Evolutionary conservation across 2,888 invertebrate genomes (phyloP).

Genomic region (Drosophila maculinotata): DNA sequence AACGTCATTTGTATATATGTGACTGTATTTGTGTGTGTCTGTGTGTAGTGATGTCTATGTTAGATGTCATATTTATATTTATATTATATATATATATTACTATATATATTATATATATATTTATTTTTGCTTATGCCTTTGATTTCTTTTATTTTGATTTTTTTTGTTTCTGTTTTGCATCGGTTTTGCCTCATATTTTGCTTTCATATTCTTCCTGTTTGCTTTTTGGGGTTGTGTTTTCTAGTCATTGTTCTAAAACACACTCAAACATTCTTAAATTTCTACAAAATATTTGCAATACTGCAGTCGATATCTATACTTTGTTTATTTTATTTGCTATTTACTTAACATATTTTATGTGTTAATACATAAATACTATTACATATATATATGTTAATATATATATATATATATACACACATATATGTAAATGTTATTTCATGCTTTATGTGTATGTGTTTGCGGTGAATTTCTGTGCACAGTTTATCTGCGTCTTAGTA

Average conservation of each 20-base stretch:
- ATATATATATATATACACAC: constrained; percentile 37
- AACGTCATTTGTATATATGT: constrained; percentile 53
- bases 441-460: constrained; percentile 23
- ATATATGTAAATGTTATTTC: constrained; percentile 31
- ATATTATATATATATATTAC: constrained; percentile 33
- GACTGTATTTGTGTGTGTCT: constrained; percentile 30
- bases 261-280: constrained; percentile 82
- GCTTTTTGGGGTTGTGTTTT: constrained; percentile 28
- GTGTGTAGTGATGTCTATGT: constrained; percentile 12
- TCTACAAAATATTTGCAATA: constrained; percentile 84
- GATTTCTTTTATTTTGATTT: constrained; percentile 43
- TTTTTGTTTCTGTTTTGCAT: constrained; percentile 31
- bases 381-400: constrained; percentile 39
- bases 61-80: constrained; percentile 49
- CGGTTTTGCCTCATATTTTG: constrained; percentile 36
- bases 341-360: constrained; percentile 65
- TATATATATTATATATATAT: constrained; percentile 45
- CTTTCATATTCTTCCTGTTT: constrained; percentile 53
- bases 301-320: constrained; percentile 82
- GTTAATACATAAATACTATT: too few species aligned
- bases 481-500: constrained; percentile 41
- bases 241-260: constrained; percentile 62
- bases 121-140: constrained; percentile 67
- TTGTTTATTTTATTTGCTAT: constrained; percentile 72
- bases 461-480: constrained; percentile 33